These are phyloP conservation scores for Bombus sylvicola DNA, from an alignment of 1,140 invertebrate genomes.

Conservation along the genomic window DNA sequence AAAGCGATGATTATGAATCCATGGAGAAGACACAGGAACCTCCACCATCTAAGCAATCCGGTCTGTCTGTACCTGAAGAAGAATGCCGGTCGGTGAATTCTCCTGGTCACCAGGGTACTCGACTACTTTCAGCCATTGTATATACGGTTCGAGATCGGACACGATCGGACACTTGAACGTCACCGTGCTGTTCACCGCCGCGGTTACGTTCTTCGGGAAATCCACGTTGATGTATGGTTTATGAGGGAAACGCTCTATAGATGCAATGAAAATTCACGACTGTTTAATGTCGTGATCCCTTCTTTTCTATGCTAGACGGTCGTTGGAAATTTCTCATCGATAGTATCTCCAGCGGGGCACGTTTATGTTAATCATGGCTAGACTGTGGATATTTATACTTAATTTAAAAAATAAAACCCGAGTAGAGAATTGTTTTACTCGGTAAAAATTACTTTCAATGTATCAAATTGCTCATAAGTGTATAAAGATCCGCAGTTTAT, in stretches of 20 bases:
- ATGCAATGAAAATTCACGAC: conserved; percentile 22
- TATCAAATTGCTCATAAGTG: too few relatives aligned
- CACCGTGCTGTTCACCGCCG: conserved; percentile 87
- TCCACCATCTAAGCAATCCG: conserved; percentile 70
- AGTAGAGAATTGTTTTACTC: too few relatives aligned
- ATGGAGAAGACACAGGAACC: conserved; percentile 52
- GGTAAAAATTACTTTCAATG: too few relatives aligned
- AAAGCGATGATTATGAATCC: background rate
- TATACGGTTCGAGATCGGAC: conserved; percentile 89
- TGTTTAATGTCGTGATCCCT: background rate
- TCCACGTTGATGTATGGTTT: conserved; percentile 91
- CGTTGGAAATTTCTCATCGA: background rate
- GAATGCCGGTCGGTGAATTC: conserved; percentile 82
- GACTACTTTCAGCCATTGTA: conserved; percentile 88
- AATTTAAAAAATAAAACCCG: too few relatives aligned
- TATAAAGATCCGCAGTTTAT: too few relatives aligned
- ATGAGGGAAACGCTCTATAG: conserved; percentile 88
- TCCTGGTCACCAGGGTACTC: conserved; percentile 83
- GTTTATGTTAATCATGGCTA: background rate
- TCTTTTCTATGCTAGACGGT: background rate
- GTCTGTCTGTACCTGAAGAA: conserved; percentile 82
- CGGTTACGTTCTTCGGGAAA: conserved; percentile 91
- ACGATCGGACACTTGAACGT: conserved; percentile 88
- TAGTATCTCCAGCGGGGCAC: background rate
- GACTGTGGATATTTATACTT: background rate